Evolutionary conservation across 2,888 invertebrate species (phyloP).

Genomic region (Lochmaea capreae): DNA sequence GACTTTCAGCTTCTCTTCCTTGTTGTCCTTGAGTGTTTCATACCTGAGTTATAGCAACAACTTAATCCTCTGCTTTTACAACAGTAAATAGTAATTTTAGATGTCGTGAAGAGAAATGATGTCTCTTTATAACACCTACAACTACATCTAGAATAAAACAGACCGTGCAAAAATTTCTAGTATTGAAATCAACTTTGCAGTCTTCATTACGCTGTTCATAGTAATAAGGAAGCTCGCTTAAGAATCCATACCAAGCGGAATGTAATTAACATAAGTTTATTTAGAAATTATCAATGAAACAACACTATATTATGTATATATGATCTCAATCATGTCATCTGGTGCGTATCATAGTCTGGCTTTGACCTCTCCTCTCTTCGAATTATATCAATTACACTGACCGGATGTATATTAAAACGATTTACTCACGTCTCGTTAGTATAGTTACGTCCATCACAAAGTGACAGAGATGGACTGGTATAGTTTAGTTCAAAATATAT

Average conservation of each 20-base stretch:
- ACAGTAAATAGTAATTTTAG: too few relatives aligned
- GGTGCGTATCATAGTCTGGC: constrained; percentile 19
- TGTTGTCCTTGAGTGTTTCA: too few relatives aligned
- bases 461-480: constrained; percentile 9
- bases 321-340: constrained; percentile 46
- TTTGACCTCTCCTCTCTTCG: constrained; percentile 47
- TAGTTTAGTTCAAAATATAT: not conserved
- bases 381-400: constrained; percentile 49
- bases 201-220: too few relatives aligned
- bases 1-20: too few relatives aligned
- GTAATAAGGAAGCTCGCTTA: constrained; percentile 35
- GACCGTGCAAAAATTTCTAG: too few relatives aligned
- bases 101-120: too few relatives aligned
- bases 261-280: constrained; percentile 27
- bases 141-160: too few relatives aligned
- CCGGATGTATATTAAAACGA: constrained; percentile 48
- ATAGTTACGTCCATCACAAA: constrained; percentile 22
- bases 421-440: constrained; percentile 41
- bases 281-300: constrained; percentile 37
- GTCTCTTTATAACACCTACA: too few relatives aligned
- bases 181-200: too few relatives aligned
- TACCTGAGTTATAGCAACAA: too few relatives aligned
- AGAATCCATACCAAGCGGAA: constrained; percentile 26
- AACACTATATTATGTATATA: constrained; percentile 32
- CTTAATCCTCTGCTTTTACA: too few relatives aligned